Evolutionary conservation across 1,140 invertebrate genomes (phyloP).

Genomic region (Magallana ariakensis): DNA sequence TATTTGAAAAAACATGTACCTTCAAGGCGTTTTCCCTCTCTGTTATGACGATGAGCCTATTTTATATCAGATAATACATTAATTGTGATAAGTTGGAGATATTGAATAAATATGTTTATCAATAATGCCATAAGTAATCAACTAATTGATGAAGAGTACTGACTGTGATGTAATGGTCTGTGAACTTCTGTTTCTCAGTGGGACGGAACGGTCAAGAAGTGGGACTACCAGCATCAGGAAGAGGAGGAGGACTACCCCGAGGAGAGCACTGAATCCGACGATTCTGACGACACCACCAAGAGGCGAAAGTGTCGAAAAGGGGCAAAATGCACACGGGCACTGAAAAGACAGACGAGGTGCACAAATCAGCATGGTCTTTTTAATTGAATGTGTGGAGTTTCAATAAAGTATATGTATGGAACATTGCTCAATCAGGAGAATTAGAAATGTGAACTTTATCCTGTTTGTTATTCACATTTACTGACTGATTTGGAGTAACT

Average conservation of each 20-base stretch:
- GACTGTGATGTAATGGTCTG: background rate
- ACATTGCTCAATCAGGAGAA: constrained; percentile 27
- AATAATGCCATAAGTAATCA: too few relatives aligned
- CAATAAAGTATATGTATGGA: background rate
- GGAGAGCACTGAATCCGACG: background rate
- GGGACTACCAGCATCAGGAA: constrained; percentile 79
- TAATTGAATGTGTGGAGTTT: background rate
- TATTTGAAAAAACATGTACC: too few relatives aligned
- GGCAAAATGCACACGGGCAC: background rate
- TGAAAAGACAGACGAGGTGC: background rate
- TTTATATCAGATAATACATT: too few relatives aligned
- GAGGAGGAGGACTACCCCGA: background rate
- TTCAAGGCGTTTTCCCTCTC: too few relatives aligned
- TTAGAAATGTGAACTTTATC: background rate
- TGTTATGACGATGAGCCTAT: too few relatives aligned
- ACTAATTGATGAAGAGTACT: too few relatives aligned
- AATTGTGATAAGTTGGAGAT: too few relatives aligned
- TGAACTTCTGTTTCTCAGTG: constrained; percentile 80
- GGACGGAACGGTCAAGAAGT: constrained; percentile 83
- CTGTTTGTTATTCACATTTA: background rate
- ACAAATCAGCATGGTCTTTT: constrained; percentile 36
- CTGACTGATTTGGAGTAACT: background rate
- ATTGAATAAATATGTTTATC: too few relatives aligned
- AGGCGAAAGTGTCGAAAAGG: background rate
- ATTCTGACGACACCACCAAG: background rate